Conservation (phyloP, 2,888 invertebrate species). For the Embidobia sp. region DNA sequence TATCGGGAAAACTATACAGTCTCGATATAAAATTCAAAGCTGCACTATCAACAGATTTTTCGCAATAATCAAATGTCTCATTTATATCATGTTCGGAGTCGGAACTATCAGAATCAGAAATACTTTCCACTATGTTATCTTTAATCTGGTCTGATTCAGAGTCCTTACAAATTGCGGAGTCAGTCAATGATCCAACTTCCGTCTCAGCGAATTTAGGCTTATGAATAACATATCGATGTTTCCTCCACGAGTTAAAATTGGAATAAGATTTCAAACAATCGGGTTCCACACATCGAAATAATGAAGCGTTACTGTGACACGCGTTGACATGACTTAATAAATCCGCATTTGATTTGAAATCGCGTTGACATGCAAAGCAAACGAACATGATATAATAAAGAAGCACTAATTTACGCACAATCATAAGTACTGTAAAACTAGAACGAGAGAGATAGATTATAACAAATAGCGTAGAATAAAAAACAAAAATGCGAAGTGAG, state of each 20-base stretch:
- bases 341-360: background rate
- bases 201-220: background rate
- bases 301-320: background rate
- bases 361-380: background rate
- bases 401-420: no score
- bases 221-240: slow-evolving; percentile 11
- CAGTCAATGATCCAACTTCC: no score
- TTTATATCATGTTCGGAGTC: background rate
- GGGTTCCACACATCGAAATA: slow-evolving; percentile 2
- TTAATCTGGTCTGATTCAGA: no score
- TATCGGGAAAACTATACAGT: slow-evolving; percentile 32
- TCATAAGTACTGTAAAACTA: no score
- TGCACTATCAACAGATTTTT: background rate
- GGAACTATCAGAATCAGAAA: background rate
- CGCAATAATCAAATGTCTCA: background rate
- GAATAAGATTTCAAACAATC: slow-evolving; percentile 4
- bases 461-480: no score
- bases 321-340: background rate
- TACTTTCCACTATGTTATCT: background rate
- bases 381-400: no score
- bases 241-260: slow-evolving; percentile 4
- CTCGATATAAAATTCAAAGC: slow-evolving; percentile 23
- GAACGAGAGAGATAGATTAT: no score
- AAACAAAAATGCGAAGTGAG: no score
- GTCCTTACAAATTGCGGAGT: no score